Percentiles rank a stretch among this genome's conserved stretches.
phyloP scores from a whole-genome alignment of 2,797 vertebrate species.

The Bradypus variegatus region DNA sequence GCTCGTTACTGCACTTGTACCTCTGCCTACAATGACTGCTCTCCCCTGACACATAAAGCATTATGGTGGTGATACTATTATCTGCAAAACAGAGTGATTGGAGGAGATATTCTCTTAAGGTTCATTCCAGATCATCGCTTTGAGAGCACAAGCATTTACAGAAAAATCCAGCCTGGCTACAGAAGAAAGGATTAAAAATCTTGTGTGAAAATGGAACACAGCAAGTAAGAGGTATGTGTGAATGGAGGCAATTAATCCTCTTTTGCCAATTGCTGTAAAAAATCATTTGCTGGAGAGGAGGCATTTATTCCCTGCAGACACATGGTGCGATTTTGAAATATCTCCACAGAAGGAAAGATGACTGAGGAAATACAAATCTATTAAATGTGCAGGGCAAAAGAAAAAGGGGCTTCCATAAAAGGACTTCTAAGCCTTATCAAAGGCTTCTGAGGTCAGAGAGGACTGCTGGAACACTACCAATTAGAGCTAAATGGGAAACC shows the following conservation, averaged over 20 bases:
- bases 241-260: slow-evolving; percentile 41
- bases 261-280: background rate
- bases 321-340: slow-evolving; percentile 53
- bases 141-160: background rate
- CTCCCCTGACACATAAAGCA: background rate
- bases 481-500: slow-evolving; percentile 55
- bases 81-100: background rate
- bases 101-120: background rate
- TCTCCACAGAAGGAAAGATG: slow-evolving; percentile 36
- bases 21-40: background rate
- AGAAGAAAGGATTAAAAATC: slow-evolving; percentile 32
- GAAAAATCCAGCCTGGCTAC: background rate
- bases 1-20: background rate
- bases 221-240: background rate
- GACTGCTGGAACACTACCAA: slow-evolving; percentile 40
- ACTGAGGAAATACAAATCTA: slow-evolving; percentile 49
- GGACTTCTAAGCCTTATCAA: slow-evolving; percentile 39
- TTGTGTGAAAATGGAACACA: background rate
- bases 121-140: slow-evolving; percentile 10
- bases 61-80: background rate
- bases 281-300: slow-evolving; percentile 27
- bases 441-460: slow-evolving; percentile 41
- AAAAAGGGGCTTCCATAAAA: slow-evolving; percentile 41
- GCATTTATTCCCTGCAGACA: slow-evolving; percentile 24
- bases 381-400: slow-evolving; percentile 37